Evolutionary conservation across 2,113 vertebrate genomes (phyloP), one percentile per base, ranked within the genome.

Genomic region (Lophotis ruficrista): DNA sequence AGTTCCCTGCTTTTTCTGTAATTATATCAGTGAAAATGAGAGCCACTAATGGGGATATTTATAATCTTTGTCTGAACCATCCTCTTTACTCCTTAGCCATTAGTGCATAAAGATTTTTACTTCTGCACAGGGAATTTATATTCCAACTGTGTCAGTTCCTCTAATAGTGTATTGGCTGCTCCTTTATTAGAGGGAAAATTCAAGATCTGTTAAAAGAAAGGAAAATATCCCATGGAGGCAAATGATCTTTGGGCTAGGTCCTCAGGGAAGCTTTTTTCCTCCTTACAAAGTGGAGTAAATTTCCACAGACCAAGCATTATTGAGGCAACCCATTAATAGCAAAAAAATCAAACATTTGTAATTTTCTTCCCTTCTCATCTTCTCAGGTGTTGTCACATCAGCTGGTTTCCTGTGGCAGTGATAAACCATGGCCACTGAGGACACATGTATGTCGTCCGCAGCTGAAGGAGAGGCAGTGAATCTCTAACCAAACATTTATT

Each of bases 401-500:
- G 3, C 20, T 64, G 33, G 9, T 43, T 19, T 47, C 24, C 75
- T 57, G 14, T 24, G 22, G 20, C 57, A 76, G 14, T 12, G 16
- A 48, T 38, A 56, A 48, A 24, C 69, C 14, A 3, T 6, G 2
- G n/a, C 54, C 19, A 25, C 16, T 6, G 24, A 68, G 24, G 24
- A 84, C 43, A 58, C 0, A 0, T 1, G 3, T 7, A 4, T 2
- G 2, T 25, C 45, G 16, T 20, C 30, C 33, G 25, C 22, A 85
- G 10, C 35, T 1, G 0, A 61, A 68, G 6, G 21, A 45, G 12
- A 71, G 16, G 33, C 22, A 58, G 25, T 0, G 9, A 22, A 21
- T 9, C 21, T 69, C 14, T 48, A 41, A 23, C 3, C 35, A 57
- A 84, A 45, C 0, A 1, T 12, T 68, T 18, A 13, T 72, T 57